phyloP scores from a whole-genome alignment of 2,888 invertebrate species.

The Xestia sexstrigata region DNA sequence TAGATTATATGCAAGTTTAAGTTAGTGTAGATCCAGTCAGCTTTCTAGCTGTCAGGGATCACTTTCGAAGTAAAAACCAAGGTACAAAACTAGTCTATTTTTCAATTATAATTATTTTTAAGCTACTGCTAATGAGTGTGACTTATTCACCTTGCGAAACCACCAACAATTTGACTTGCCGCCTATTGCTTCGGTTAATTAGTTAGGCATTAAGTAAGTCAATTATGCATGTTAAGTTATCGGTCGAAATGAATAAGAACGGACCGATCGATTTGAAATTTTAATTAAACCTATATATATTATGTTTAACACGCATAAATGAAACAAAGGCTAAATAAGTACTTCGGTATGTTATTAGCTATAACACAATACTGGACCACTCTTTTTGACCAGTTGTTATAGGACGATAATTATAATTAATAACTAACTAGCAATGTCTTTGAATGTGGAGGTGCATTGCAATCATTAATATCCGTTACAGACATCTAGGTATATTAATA shows the following conservation, averaged over 20 bases:
- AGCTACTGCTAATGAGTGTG: slow-evolving; percentile 7
- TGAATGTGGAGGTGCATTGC: neutral
- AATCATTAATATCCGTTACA: neutral
- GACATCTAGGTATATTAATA: neutral
- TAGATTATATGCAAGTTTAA: slow-evolving; percentile 11
- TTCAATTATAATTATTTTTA: neutral
- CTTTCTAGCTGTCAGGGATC: slow-evolving; percentile 27
- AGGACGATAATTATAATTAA: too few relatives aligned
- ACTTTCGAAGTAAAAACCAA: neutral
- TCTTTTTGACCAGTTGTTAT: neutral
- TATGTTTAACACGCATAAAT: slow-evolving; percentile 1
- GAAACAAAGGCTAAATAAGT: slow-evolving; percentile 2
- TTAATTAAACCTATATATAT: slow-evolving; percentile 12
- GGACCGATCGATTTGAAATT: slow-evolving; percentile 27
- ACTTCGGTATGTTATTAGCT: neutral
- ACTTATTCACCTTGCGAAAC: slow-evolving; percentile 39
- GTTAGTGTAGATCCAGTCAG: slow-evolving; percentile 13
- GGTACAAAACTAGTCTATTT: neutral
- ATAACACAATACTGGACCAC: neutral
- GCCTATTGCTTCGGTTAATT: slow-evolving; percentile 46
- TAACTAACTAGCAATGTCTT: neutral
- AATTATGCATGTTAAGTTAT: slow-evolving; percentile 37
- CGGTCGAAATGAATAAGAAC: slow-evolving; percentile 25
- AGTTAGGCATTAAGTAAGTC: slow-evolving; percentile 30
- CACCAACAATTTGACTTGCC: slow-evolving; percentile 34